phyloP scores from a whole-genome alignment of 2,113 vertebrate genomes.

The Phalacrocorax pelagicus region DNA sequence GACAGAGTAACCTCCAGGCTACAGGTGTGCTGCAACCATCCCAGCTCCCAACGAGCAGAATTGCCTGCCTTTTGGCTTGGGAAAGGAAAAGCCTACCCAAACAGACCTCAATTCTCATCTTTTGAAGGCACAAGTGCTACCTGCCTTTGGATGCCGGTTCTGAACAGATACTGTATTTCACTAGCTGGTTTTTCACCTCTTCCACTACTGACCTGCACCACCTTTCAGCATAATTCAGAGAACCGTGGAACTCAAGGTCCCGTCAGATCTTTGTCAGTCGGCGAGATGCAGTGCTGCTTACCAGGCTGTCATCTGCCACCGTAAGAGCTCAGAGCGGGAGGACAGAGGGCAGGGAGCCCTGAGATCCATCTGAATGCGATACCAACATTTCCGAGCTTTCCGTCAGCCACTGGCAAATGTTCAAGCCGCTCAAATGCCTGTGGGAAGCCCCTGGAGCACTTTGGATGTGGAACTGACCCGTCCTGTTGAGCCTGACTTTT shows the following conservation, averaged over 20 bases:
- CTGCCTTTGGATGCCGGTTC: not conserved
- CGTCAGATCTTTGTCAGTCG: accelerated
- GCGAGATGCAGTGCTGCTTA: not conserved
- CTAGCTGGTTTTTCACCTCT: not conserved
- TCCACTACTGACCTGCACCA: not conserved
- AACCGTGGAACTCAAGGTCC: not conserved
- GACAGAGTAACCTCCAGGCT: not conserved
- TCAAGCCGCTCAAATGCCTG: not conserved
- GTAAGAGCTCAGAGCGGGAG: not conserved
- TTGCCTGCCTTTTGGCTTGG: not conserved
- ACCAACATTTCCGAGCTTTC: not conserved
- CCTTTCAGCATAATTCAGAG: not conserved
- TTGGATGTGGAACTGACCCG: not conserved
- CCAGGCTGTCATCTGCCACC: not conserved
- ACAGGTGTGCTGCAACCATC: not conserved
- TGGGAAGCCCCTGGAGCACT: not conserved
- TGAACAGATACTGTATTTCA: not conserved
- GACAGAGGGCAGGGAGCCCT: not conserved
- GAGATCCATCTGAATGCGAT: not conserved
- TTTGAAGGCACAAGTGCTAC: not conserved
- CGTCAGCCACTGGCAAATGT: not conserved
- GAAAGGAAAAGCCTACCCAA: not conserved
- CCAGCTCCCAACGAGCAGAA: not conserved
- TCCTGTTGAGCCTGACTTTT: not conserved
- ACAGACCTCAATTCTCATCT: not conserved